Evolutionary conservation across 2,888 invertebrate genomes (phyloP), one percentile per base, ranked within the genome.

Genomic region (Andrena minutula): DNA sequence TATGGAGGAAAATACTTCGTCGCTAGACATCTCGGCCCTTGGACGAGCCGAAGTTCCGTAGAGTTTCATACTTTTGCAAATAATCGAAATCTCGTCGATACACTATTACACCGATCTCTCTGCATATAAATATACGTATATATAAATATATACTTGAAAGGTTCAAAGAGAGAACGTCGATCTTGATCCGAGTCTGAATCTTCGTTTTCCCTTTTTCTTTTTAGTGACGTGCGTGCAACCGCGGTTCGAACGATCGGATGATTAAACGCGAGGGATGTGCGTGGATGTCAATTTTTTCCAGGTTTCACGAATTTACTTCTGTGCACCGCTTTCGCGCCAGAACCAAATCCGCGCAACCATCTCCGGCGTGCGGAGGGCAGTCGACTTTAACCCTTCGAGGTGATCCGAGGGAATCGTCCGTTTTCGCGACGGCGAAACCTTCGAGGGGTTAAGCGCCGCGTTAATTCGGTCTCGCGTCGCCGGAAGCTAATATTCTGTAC

Each of bases 11-110:
- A 58, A 51, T 63, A 70, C 84, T 90, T 91, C 88, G 91, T 92
- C 92, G 89, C 88, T 92, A 92, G 91, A 90, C 85, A 82, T 82
- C 82, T 89, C 86, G 88, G 82, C 86, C 84, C 86, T 35, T 74
- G 68, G 86, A 86, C 88, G 68, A 63, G 86, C 86, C 66, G 82
- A 89, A 80, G 89, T 91, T 92, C 91, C 90, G 90, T 92, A 93
- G 92, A 91, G 89, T 93, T 93, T 93, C 93, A 93, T 93, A 93
- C 93, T 93, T 93, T 93, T 93, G 92, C 93, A 93, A 93, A 92
- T 92, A 93, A 92, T 91, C 91, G 91, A 92, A 89, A 88, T 86
- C 88, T 89, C 89, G 90, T 90, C 88, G 90, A 90, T 88, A 90
- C 79, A 75, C 64, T 84, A 82, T 79, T 83, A 85, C 68, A 85